Base-by-base conservation (phyloP, 2,113 vertebrate genomes). In the Eudorcas thomsonii region DNA sequence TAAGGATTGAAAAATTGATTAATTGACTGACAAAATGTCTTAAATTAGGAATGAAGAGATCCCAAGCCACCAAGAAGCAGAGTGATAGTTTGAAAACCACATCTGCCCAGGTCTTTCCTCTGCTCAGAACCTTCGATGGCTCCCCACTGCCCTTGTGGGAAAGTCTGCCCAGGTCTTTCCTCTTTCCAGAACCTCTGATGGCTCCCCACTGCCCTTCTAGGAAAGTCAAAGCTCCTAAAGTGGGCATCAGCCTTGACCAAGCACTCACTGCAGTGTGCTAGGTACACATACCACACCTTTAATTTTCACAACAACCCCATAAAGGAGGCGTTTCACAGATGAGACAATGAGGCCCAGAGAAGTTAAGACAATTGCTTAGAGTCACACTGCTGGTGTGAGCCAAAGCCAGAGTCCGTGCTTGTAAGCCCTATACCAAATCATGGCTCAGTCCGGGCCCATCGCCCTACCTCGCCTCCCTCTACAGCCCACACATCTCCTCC, bases 401-500 rank as follows among this genome's bases (percentile, higher is more conserved):
- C 23, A 36, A 28, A 28, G 28, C 7, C n/a, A 25, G 28, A 48
- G 30, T 25, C 33, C 9, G 0, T 3, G 48, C 57, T 48, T 21
- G 4, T 33, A 4, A 80, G 55, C 16, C 55, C 30, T 2, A 2
- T 2, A 4, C 30, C 3, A 39, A 64, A 57, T 50, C 8, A 21
- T 2, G 21, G 39, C 62, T 62, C 33, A n/a, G 3, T 48, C 54
- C 0, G 0, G 7, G 57, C 12, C 6, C 4, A 2, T 12, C 0
- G 1, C 15, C 48, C 28, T 17, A 12, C 62, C 81, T 48, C 52
- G 0, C 39, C 33, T 39, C 33, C 7, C 28, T 7, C 4, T 14
- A 36, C 7, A 16, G 28, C 45, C 45, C 60, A 62, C n/a, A 10
- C 23, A 0, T 23, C 8, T 59, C n/a, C 55, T 57, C n/a, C 43